A percentile compares a stretch with the other conserved stretches of the same genome.
These are phyloP conservation scores for Orestias chungarensis DNA, from an alignment of 2,797 vertebrate genomes.

Conservation along the genomic window DNA sequence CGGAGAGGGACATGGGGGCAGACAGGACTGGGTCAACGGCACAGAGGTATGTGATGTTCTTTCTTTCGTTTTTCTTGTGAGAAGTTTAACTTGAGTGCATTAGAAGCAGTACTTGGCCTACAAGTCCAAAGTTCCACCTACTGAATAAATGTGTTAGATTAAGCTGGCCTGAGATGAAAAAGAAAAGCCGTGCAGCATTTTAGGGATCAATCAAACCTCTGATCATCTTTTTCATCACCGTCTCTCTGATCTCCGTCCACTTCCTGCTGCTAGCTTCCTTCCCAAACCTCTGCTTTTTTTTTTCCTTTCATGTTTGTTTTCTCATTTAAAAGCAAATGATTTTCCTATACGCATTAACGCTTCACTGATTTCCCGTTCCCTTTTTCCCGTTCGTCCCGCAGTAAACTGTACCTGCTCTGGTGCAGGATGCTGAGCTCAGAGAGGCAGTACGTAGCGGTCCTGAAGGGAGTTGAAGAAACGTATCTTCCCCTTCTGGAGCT, in stretches of 20 bases:
- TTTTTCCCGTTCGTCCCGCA: slow-evolving; percentile 38
- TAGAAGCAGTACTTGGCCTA: not conserved
- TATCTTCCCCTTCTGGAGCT: slow-evolving; percentile 79
- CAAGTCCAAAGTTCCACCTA: not conserved
- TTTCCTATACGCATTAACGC: not conserved
- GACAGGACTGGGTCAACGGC: slow-evolving; percentile 71
- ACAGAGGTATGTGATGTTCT: slow-evolving; percentile 71
- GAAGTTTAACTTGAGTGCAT: not conserved
- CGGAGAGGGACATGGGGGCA: slow-evolving; percentile 78
- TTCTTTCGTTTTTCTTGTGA: not conserved
- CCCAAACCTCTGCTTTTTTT: not conserved
- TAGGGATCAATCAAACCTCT: slow-evolving; percentile 1
- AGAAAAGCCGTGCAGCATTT: not conserved
- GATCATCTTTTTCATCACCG: slow-evolving; percentile 22
- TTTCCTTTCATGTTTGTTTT: slow-evolving; percentile 16
- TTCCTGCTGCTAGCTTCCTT: slow-evolving; percentile 3
- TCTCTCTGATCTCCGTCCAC: slow-evolving; percentile 45
- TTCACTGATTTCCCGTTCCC: not conserved
- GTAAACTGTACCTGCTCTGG: slow-evolving; percentile 86
- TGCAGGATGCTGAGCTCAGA: slow-evolving; percentile 87
- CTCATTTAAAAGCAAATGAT: not conserved
- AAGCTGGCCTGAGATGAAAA: slow-evolving; percentile 1
- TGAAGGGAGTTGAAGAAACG: slow-evolving; percentile 81
- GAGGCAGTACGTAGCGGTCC: slow-evolving; percentile 82
- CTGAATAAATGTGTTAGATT: not conserved